Percentiles rank a stretch among this genome's conserved stretches.
Conservation (phyloP, 2,888 invertebrate genomes). For the Acronicta psi region DNA sequence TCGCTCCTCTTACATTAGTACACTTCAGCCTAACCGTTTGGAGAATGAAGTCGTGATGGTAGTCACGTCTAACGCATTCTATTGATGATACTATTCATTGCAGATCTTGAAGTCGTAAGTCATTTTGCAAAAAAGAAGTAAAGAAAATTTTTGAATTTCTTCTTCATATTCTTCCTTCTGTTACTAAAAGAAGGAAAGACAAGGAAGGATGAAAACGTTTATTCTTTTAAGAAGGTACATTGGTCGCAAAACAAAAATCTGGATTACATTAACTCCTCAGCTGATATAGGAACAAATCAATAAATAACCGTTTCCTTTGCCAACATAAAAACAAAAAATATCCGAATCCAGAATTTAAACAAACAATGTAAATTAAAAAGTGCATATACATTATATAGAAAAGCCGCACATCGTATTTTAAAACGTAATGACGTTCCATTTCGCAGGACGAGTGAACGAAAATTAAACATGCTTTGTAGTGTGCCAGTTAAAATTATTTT, state of each 20-base stretch:
- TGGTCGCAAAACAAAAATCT: slow-evolving; percentile 22
- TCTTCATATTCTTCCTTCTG: no score
- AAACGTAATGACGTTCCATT: slow-evolving; percentile 88
- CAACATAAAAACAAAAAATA: slow-evolving; percentile 47
- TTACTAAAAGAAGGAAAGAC: no score
- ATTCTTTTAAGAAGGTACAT: slow-evolving; percentile 10
- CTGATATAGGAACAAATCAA: slow-evolving; percentile 15
- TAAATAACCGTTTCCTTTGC: slow-evolving; percentile 35
- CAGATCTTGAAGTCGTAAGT: no score
- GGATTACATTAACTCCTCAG: slow-evolving; percentile 13
- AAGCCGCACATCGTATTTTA: slow-evolving; percentile 85
- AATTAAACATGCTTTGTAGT: slow-evolving; percentile 87
- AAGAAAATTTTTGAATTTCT: no score
- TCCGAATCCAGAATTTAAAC: slow-evolving; percentile 71
- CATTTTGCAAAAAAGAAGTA: no score
- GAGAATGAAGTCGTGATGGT: no score
- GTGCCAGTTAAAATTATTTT: slow-evolving; percentile 89
- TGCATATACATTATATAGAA: slow-evolving; percentile 78
- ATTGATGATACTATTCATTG: no score
- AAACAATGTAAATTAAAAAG: slow-evolving; percentile 82
- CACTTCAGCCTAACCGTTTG: no score
- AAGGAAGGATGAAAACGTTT: neutral
- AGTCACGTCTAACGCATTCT: no score
- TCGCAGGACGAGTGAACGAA: slow-evolving; percentile 86
- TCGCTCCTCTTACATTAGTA: no score